Conservation (phyloP, 1,140 invertebrate genomes). For the Lasioglossum albipes region DNA sequence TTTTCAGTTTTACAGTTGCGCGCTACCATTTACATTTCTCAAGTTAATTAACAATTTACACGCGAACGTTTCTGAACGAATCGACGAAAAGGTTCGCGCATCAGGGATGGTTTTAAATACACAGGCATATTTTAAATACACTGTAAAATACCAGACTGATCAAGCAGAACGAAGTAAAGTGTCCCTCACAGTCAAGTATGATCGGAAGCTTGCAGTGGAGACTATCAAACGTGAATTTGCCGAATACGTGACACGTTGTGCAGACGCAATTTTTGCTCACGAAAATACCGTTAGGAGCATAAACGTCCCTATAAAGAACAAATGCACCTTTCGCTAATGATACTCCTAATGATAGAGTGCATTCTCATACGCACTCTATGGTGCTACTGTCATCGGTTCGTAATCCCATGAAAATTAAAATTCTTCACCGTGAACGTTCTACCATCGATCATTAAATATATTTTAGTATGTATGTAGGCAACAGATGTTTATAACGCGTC, state of each 20-base stretch:
- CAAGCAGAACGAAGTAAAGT: slow-evolving; percentile 13
- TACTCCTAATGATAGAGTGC: slow-evolving; percentile 12
- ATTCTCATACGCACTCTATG: slow-evolving; percentile 10
- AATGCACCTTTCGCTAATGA: slow-evolving; percentile 6
- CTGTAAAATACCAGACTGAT: slow-evolving; percentile 19
- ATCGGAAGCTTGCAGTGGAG: not conserved
- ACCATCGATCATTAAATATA: too few species aligned
- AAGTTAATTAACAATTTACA: not conserved
- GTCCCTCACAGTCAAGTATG: not conserved
- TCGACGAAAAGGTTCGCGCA: too few species aligned
- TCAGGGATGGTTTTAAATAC: too few species aligned
- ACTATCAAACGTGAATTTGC: slow-evolving; percentile 17
- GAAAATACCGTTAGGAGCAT: slow-evolving; percentile 35
- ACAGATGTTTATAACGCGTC: too few species aligned
- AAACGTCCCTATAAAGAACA: slow-evolving; percentile 29
- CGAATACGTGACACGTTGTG: slow-evolving; percentile 37
- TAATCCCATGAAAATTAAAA: not conserved
- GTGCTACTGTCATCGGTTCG: not conserved
- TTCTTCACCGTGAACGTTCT: not conserved
- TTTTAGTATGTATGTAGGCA: too few species aligned
- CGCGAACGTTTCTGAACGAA: too few species aligned
- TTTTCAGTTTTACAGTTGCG: not conserved
- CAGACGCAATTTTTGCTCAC: slow-evolving; percentile 7
- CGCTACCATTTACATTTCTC: not conserved
- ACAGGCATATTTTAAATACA: too few species aligned